These are phyloP conservation scores for Chelonus formosanus DNA, from an alignment of 2,888 invertebrate genomes.

Conservation along the genomic window DNA sequence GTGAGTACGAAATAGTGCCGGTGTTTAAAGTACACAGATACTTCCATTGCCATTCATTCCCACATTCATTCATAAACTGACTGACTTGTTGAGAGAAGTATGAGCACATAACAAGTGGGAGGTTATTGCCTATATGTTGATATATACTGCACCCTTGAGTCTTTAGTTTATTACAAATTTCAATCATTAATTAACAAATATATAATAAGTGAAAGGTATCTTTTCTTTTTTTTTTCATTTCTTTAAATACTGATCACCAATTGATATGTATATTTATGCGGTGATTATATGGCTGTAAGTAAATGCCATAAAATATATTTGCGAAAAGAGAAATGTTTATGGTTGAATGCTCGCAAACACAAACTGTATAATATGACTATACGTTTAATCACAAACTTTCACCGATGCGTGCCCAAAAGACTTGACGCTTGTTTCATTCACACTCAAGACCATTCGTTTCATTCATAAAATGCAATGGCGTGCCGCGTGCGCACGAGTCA, in stretches of 20 bases:
- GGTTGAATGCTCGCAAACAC: too few relatives aligned
- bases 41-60: background rate
- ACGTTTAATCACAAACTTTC: conserved; percentile 26
- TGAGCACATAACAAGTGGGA: conserved; percentile 4
- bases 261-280: too few relatives aligned
- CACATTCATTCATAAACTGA: conserved; percentile 15
- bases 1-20: background rate
- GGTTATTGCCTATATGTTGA: conserved; percentile 2
- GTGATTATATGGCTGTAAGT: too few relatives aligned
- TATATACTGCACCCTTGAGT: too few relatives aligned
- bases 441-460: conserved; percentile 47
- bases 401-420: conserved; percentile 31
- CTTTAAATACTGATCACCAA: too few relatives aligned
- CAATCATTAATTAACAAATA: too few relatives aligned
- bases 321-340: too few relatives aligned
- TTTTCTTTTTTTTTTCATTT: too few relatives aligned
- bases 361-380: too few relatives aligned
- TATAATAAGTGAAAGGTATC: too few relatives aligned
- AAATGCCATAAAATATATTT: too few relatives aligned
- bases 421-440: conserved; percentile 35
- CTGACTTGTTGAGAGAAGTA: conserved; percentile 3
- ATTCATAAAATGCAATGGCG: conserved; percentile 54
- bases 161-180: too few relatives aligned
- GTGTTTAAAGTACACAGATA: background rate
- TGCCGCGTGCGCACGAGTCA: conserved; percentile 44